A percentile compares a stretch with the other conserved stretches of the same genome.
phyloP scores from a whole-genome alignment of 2,888 invertebrate genomes.

The Macrostomum cliftonense region DNA sequence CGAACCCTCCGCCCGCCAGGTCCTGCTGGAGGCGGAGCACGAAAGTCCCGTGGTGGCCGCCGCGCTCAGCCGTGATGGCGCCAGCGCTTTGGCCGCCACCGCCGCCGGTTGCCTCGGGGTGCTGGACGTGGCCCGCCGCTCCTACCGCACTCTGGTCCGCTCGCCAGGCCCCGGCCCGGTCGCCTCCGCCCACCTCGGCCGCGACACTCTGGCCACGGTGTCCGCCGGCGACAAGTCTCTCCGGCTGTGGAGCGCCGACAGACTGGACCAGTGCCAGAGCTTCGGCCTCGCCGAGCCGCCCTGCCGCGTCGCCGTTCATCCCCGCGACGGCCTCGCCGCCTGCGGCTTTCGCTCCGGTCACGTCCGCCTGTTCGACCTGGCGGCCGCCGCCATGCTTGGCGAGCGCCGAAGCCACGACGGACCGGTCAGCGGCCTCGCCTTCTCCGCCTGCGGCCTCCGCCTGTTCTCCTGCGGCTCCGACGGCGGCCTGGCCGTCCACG shows the following conservation, averaged over 20 bases:
- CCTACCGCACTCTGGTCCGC: constrained; percentile 33
- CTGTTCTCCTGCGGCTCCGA: constrained; percentile 28
- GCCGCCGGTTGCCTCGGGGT: constrained; percentile 27
- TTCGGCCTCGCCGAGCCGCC: constrained; percentile 30
- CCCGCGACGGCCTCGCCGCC: constrained; percentile 30
- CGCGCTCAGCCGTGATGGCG: constrained; percentile 27
- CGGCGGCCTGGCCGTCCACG: constrained; percentile 25
- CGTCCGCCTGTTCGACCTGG: constrained; percentile 30
- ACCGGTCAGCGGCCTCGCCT: constrained; percentile 27
- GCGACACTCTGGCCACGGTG: constrained; percentile 31
- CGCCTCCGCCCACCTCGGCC: constrained; percentile 27
- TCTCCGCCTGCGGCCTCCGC: constrained; percentile 24
- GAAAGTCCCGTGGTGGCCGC: constrained; percentile 33
- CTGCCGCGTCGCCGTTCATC: constrained; percentile 28
- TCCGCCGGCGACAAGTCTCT: constrained; percentile 28
- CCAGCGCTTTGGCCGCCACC: constrained; percentile 31
- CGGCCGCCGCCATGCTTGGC: constrained; percentile 27
- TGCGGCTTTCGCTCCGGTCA: constrained; percentile 35
- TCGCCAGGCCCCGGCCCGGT: constrained; percentile 25
- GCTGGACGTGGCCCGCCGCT: constrained; percentile 29
- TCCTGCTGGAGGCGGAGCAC: constrained; percentile 35
- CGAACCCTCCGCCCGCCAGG: constrained; percentile 18
- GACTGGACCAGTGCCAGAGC: constrained; percentile 34
- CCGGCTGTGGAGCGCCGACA: constrained; percentile 33
- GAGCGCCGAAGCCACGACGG: constrained; percentile 20